phyloP scores from a whole-genome alignment of 2,797 vertebrate genomes.

The Halcyon badia region DNA sequence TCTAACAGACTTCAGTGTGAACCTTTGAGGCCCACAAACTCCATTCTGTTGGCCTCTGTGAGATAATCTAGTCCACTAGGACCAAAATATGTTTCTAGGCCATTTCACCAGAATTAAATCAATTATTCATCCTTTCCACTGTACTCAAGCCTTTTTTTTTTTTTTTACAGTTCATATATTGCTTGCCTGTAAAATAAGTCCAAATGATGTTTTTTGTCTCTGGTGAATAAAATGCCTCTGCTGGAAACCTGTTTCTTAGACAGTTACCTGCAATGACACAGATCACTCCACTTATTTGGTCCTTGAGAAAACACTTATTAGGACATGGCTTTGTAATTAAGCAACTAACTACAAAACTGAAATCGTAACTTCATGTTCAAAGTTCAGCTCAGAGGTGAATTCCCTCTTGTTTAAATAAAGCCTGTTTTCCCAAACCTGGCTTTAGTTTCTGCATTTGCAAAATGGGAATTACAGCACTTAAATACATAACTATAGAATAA shows the following conservation, averaged over 20 bases:
- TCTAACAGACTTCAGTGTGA: background rate
- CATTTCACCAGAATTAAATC: background rate
- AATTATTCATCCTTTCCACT: constrained; percentile 17
- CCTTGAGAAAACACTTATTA: background rate
- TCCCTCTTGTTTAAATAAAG: background rate
- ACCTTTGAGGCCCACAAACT: background rate
- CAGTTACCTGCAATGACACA: background rate
- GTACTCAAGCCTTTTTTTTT: background rate
- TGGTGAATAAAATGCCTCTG: background rate
- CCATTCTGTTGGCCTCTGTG: background rate
- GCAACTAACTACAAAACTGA: background rate
- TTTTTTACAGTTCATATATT: background rate
- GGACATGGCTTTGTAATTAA: background rate
- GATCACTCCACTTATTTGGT: background rate
- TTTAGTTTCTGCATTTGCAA: background rate
- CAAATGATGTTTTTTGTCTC: background rate
- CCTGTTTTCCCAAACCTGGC: background rate
- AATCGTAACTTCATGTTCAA: background rate
- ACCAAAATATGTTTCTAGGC: background rate
- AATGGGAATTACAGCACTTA: background rate
- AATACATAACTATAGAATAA: background rate
- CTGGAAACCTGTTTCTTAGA: background rate
- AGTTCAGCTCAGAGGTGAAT: background rate
- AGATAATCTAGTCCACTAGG: background rate
- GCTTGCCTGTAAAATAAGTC: background rate